Percentiles rank a stretch among this genome's conserved stretches.
phyloP scores from a whole-genome alignment of 2,113 vertebrate species.

The Romanogobio albipinnatus region DNA sequence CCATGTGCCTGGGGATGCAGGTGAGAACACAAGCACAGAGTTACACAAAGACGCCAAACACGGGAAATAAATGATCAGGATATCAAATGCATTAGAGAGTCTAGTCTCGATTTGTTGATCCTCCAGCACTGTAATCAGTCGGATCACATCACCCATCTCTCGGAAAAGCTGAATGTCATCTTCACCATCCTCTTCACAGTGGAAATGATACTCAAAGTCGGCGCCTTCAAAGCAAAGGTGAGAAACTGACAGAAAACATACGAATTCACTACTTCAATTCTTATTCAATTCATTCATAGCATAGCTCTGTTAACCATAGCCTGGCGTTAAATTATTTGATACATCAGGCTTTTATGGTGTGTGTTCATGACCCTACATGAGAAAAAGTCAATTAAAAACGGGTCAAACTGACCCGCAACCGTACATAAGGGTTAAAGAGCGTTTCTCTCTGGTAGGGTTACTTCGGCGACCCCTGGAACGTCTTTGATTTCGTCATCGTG shows the following conservation, averaged over 20 bases:
- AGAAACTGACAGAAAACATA: background rate
- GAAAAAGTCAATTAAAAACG: too few relatives aligned
- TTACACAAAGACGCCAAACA: background rate
- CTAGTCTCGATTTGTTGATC: background rate
- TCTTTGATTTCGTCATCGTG: conserved; percentile 95
- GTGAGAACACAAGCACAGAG: conserved; percentile 64
- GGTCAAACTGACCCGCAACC: too few relatives aligned
- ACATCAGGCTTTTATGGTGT: too few relatives aligned
- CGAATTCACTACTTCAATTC: too few relatives aligned
- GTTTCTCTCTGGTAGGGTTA: conserved; percentile 80
- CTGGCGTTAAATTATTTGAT: too few relatives aligned
- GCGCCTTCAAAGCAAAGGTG: conserved; percentile 93
- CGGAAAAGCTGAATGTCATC: conserved; percentile 89
- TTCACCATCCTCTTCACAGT: conserved; percentile 92
- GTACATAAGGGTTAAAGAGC: too few relatives aligned
- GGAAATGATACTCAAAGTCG: conserved; percentile 89
- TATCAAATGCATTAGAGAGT: too few relatives aligned
- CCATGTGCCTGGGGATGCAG: conserved; percentile 96
- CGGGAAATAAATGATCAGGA: background rate
- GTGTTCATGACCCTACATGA: too few relatives aligned
- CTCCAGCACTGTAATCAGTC: conserved; percentile 91
- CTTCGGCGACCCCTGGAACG: conserved; percentile 94
- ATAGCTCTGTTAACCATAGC: too few relatives aligned
- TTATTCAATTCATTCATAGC: too few relatives aligned
- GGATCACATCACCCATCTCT: conserved; percentile 84